These are phyloP conservation scores for Stenichneumon culpator DNA, from an alignment of 2,888 invertebrate genomes.

Conservation along the genomic window DNA sequence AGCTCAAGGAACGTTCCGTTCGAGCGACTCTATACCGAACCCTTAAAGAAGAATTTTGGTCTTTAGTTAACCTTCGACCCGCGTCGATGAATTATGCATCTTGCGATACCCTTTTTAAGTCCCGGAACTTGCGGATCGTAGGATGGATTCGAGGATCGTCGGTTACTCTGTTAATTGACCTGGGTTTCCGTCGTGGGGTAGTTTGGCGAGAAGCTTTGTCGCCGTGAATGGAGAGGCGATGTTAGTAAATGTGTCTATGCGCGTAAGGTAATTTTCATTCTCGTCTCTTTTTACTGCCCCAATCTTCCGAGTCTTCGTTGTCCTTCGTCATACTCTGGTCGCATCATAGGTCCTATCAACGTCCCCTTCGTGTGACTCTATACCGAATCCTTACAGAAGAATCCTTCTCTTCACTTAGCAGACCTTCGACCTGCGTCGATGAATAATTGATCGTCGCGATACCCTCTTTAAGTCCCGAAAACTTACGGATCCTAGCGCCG, in stretches of 20 bases:
- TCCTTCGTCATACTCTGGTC: slow-evolving; percentile 16
- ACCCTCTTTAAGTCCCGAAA: neutral
- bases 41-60: too few relatives aligned
- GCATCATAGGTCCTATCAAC: neutral
- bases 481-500: neutral
- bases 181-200: slow-evolving; percentile 50
- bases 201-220: slow-evolving; percentile 47
- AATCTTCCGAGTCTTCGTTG: neutral
- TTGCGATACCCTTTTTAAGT: neutral
- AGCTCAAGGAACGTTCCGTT: neutral
- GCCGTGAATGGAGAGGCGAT: slow-evolving; percentile 23
- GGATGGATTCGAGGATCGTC: neutral
- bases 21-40: neutral
- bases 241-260: slow-evolving; percentile 44
- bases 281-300: neutral
- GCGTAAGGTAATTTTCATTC: slow-evolving; percentile 1
- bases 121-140: neutral
- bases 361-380: neutral
- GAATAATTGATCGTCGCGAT: neutral
- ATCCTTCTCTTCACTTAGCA: too few relatives aligned
- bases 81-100: neutral
- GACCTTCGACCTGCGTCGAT: neutral
- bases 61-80: neutral
- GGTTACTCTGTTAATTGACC: slow-evolving; percentile 56
- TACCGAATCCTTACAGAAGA: neutral